Evolutionary conservation across 2,888 invertebrate genomes (phyloP).

Genomic region (Acleris laterana): DNA sequence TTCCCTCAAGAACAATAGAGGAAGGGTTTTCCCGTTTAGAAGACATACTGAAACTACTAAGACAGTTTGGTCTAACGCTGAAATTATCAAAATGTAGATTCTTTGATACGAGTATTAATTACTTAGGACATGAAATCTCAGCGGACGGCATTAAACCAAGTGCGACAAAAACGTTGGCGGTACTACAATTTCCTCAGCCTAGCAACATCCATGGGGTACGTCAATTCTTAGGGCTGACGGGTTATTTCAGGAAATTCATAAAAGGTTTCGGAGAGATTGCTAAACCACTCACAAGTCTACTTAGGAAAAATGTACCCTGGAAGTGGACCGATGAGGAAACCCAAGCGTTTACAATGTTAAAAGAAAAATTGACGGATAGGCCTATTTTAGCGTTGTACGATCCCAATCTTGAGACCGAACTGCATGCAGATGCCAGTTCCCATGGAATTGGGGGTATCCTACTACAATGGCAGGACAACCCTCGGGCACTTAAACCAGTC

Average conservation of each 20-base stretch:
- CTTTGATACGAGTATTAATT: not conserved
- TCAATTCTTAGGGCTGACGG: too few relatives aligned
- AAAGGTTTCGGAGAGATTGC: not conserved
- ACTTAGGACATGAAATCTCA: not conserved
- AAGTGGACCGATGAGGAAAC: not conserved
- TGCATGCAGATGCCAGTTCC: too few relatives aligned
- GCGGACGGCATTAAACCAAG: not conserved
- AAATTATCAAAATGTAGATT: constrained; percentile 5
- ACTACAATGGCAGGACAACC: too few relatives aligned
- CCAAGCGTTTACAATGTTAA: not conserved
- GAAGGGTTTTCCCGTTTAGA: constrained; percentile 9
- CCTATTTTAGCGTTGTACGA: too few relatives aligned
- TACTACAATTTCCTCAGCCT: not conserved
- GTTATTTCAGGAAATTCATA: not conserved
- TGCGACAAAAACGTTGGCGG: not conserved
- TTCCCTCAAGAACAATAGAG: constrained; percentile 11
- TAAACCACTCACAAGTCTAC: not conserved
- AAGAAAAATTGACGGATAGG: not conserved
- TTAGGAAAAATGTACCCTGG: not conserved
- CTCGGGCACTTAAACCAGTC: too few relatives aligned
- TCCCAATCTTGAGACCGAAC: too few relatives aligned
- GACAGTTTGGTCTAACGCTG: constrained; percentile 1
- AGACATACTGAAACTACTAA: not conserved
- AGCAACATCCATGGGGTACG: too few relatives aligned
- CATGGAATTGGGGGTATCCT: too few relatives aligned